Evolutionary conservation across 2,113 vertebrate species (phyloP), one percentile per base, ranked within the genome.

Genomic region (Amia ocellicauda): DNA sequence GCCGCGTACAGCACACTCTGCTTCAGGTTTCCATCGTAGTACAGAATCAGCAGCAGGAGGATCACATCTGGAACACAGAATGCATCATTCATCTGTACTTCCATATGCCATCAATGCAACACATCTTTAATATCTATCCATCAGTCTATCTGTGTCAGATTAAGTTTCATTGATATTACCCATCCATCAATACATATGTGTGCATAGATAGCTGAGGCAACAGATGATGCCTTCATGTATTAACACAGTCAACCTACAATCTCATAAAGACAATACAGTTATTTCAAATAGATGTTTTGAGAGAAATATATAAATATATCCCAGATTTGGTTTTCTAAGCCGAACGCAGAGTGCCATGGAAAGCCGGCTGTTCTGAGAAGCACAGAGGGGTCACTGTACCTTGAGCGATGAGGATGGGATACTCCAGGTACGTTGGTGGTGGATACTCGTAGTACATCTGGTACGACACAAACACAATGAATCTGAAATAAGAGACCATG

Each of bases 391-490:
- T n/a, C 36, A 28, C 3, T 71, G 85, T 86, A 96, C 96, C 96
- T 92, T 98, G 95, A n/a, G 82, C 80, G 7, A 97, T 93, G 69
- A 99, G 86, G 69, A 98, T 89, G 14, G 96, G 94, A 74, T 93
- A 96, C 63, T 98, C 96, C 84, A 98, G 80, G 74, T 93, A 98
- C 0, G 95, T 95, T 56, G 92, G 85, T 27, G 90, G 81, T 1
- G 96, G 94, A 78, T 97, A 94, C 58, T 75, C 81, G 1, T 97
- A 94, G 77, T 95, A 96, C 76, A 88, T 89, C 76, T 97, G 95
- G 82, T 98, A 98, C 1, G 90, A 91, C n/a, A 98, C 85, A 70
- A 95, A 96, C 57, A 97, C 93, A 60, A 97, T 85, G 79, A 90
- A 94, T 71, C 96, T 98, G 57, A 16, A 71, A 67, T 49, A 67